Base-by-base conservation (phyloP, 2,797 vertebrate species). In the Pygocentrus nattereri region DNA sequence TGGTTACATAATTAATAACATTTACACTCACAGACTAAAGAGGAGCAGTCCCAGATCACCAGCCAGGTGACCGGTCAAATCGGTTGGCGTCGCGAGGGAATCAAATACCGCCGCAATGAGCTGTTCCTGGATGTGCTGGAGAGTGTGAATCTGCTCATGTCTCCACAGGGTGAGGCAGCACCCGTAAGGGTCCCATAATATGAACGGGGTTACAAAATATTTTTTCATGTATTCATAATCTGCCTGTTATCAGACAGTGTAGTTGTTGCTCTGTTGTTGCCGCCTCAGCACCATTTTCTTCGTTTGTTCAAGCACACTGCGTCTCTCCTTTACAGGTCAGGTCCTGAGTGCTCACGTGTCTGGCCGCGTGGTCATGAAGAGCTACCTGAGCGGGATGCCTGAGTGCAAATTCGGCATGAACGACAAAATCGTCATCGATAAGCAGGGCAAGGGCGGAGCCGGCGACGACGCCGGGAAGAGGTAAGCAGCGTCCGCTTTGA, bases 321-420 rank as follows among this genome's bases (percentile, higher is more conserved):
- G 19, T 56, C 0, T 61, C 21, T 21, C 41, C 11, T 7, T 0
- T 71, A 54, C 93, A 99, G 98, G 98, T 87, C 98, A 99, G 92
- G 98, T 99, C 82, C 93, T 99, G 87, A 99, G 98, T 0, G 98
- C 98, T 31, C 98, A 99, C 0, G 98, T 99, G 83, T 99, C 98
- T 0, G 98, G 98, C 83, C 95, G 98, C 52, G 98, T 99, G 15
- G 98, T 99, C 85, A 99, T 99, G 98, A 99, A 99, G 94, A 99
- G 98, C 92, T 99, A 99, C 73, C 94, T 99, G 91, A 99, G 97
- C 5, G 98, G 98, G 73, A 99, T 99, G 98, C 98, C 98, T 0
- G 98, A 99, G 88, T 99, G 98, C 94, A 99, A 99, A 88, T 99
- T 99, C 79, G 98, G 98, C 86, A 99, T 99, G 98, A 99, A 99